These are phyloP conservation scores for Piaya cayana DNA, from an alignment of 2,113 vertebrate species.

Conservation along the genomic window DNA sequence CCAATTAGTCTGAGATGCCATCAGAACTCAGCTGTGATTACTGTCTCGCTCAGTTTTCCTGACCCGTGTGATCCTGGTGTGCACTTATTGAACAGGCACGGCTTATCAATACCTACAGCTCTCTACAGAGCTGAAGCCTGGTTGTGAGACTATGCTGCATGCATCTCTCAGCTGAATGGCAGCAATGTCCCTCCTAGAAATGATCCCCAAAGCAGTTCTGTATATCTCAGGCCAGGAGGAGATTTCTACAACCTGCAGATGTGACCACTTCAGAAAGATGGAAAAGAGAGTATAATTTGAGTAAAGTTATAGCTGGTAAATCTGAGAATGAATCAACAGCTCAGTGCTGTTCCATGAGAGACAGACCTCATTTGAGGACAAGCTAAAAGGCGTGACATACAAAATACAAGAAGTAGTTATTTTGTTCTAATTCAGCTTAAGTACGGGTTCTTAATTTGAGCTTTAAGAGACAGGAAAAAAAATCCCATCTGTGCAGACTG, in stretches of 20 bases:
- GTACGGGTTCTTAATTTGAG: not conserved
- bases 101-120: not conserved
- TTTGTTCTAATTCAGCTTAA: not conserved
- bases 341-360: not conserved
- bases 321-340: not conserved
- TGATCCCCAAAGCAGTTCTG: not conserved
- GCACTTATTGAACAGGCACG: not conserved
- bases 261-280: not conserved
- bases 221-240: not conserved
- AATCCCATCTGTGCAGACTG: not conserved
- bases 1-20: constrained; percentile 8
- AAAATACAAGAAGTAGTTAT: not conserved
- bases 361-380: not conserved
- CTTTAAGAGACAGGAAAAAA: not conserved
- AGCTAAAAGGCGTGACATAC: not conserved
- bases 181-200: not conserved
- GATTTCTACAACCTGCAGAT: not conserved
- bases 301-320: not conserved
- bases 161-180: accelerated
- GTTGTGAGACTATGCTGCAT: not conserved
- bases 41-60: not conserved
- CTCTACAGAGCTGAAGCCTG: not conserved
- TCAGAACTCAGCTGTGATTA: not conserved
- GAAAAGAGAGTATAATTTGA: not conserved
- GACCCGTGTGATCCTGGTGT: not conserved